Evolutionary conservation across 2,797 vertebrate genomes (phyloP).

Genomic region (Hozukius guyotensis): DNA sequence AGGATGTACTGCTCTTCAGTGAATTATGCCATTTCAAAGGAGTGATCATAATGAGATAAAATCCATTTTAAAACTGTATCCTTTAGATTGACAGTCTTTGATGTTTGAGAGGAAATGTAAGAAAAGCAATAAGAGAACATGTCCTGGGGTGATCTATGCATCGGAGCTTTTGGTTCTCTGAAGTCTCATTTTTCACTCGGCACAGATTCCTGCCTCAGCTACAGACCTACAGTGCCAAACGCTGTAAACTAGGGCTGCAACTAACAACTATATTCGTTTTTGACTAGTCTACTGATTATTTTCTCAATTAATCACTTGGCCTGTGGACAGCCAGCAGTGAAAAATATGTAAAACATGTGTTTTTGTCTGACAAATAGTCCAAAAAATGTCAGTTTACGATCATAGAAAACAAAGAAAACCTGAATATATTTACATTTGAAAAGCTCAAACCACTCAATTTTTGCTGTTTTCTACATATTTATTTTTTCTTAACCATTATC

Average conservation of each 20-base stretch:
- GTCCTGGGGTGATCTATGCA: constrained; percentile 47
- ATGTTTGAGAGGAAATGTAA: constrained; percentile 60
- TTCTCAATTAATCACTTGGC: neutral
- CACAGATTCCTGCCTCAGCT: constrained; percentile 7
- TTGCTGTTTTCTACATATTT: neutral
- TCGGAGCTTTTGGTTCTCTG: constrained; percentile 29
- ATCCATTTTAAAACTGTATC: constrained; percentile 61
- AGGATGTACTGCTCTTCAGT: constrained; percentile 31
- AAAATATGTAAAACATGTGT: neutral
- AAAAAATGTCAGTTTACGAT: no score
- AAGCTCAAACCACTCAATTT: no score
- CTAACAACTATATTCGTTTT: neutral
- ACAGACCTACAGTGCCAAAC: neutral
- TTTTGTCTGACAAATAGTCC: no score
- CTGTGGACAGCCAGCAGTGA: neutral
- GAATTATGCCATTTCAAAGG: constrained; percentile 63
- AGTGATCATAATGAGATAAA: constrained; percentile 57
- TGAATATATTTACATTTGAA: no score
- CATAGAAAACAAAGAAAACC: no score
- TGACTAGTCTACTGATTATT: neutral
- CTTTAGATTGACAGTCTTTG: constrained; percentile 62
- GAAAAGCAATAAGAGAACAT: constrained; percentile 53
- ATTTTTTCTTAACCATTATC: neutral
- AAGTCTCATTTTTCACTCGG: constrained; percentile 2
- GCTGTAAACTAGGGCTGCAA: neutral